Conservation (phyloP, 2,888 invertebrate species). For the Leucozona laternaria region DNA sequence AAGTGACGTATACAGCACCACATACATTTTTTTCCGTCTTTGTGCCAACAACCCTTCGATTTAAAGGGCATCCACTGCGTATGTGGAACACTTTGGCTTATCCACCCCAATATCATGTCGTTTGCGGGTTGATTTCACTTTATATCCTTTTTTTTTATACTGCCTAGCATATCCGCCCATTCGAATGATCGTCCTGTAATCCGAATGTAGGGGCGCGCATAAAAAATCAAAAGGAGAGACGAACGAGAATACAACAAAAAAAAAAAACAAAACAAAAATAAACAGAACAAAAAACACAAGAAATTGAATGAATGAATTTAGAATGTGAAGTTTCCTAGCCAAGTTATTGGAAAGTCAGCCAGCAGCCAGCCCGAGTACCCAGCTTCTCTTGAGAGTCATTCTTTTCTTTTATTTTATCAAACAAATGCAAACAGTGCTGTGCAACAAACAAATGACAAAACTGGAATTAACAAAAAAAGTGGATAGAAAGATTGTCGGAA, state of each 20-base stretch:
- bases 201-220: slow-evolving; percentile 53
- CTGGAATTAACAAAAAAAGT: too few species aligned
- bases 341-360: slow-evolving; percentile 63
- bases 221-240: slow-evolving; percentile 32
- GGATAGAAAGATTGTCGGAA: too few species aligned
- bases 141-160: slow-evolving; percentile 36
- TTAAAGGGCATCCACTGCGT: slow-evolving; percentile 71
- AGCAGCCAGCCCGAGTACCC: too few species aligned
- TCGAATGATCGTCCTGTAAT: slow-evolving; percentile 72
- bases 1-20: slow-evolving; percentile 44
- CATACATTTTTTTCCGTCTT: slow-evolving; percentile 23
- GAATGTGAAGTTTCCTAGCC: slow-evolving; percentile 57
- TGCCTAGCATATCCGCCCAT: slow-evolving; percentile 58
- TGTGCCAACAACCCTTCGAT: slow-evolving; percentile 36
- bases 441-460: not conserved
- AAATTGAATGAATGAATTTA: slow-evolving; percentile 74
- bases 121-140: slow-evolving; percentile 75
- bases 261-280: slow-evolving; percentile 10
- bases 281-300: slow-evolving; percentile 52
- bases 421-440: not conserved
- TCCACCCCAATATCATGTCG: slow-evolving; percentile 70
- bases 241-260: slow-evolving; percentile 1
- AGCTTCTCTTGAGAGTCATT: slow-evolving; percentile 41
- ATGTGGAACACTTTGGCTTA: slow-evolving; percentile 70
- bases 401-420: slow-evolving; percentile 41